Percentiles rank a stretch among this genome's conserved stretches.
phyloP scores from a whole-genome alignment of 1,140 invertebrate species.

The Brachionus calyciflorus region DNA sequence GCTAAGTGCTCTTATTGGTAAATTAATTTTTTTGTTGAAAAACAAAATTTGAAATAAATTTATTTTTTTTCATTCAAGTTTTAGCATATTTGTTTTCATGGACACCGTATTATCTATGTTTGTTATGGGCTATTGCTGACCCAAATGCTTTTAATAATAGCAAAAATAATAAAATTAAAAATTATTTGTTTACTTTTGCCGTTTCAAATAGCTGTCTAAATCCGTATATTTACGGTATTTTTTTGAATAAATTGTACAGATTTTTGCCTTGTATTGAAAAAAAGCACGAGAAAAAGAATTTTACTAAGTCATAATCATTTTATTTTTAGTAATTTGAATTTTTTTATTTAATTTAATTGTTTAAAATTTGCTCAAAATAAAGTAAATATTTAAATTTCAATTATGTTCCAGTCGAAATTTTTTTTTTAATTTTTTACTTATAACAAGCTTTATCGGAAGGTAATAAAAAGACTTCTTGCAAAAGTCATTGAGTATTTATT shows the following conservation, averaged over 20 bases:
- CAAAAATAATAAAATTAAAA: constrained; percentile 11
- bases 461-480: too few species aligned
- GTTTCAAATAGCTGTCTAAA: constrained; percentile 46
- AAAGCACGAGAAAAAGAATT: not conserved
- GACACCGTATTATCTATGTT: constrained; percentile 43
- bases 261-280: constrained; percentile 18
- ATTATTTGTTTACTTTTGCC: constrained; percentile 41
- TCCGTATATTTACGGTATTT: constrained; percentile 42
- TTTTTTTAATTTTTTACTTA: too few species aligned
- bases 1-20: constrained; percentile 38
- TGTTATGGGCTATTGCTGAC: constrained; percentile 30
- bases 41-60: not conserved
- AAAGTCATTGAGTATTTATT: too few species aligned
- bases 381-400: too few species aligned
- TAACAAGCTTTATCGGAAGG: too few species aligned
- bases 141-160: constrained; percentile 12
- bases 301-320: constrained; percentile 1
- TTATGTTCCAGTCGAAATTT: too few species aligned
- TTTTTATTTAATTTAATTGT: too few species aligned
- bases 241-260: constrained; percentile 19
- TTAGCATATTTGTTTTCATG: constrained; percentile 42
- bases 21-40: not conserved
- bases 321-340: not conserved
- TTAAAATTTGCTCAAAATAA: too few species aligned
- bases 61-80: not conserved